Percentiles rank a stretch among this genome's conserved stretches.
phyloP scores from a whole-genome alignment of 2,113 vertebrate genomes.

The Pardalotus punctatus region DNA sequence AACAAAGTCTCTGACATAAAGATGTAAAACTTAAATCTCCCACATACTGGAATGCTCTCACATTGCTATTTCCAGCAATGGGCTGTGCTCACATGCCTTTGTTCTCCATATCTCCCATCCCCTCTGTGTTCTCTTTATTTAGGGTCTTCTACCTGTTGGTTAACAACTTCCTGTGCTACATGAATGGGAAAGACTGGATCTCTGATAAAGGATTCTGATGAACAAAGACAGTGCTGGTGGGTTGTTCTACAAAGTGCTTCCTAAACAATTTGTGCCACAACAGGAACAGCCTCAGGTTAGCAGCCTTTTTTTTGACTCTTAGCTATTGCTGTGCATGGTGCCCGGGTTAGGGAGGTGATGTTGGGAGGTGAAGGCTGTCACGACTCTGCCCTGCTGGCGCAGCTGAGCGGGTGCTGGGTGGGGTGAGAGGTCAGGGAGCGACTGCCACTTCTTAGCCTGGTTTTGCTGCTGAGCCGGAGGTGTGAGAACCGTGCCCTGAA shows the following conservation, averaged over 20 bases:
- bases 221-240: neutral
- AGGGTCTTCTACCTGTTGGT: neutral
- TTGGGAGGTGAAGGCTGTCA: neutral
- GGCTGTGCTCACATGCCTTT: neutral
- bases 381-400: neutral
- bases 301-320: neutral
- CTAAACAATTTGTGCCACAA: neutral
- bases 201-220: neutral
- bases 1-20: neutral
- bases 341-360: accelerated
- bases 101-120: neutral
- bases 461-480: neutral
- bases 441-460: neutral
- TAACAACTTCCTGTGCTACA: neutral
- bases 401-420: neutral
- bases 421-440: neutral
- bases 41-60: accelerated
- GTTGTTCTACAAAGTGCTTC: neutral
- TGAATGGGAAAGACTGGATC: neutral
- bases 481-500: neutral
- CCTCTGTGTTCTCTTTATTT: neutral
- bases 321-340: accelerated
- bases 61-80: neutral
- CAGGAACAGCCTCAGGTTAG: no score
- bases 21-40: neutral